Percentiles rank a stretch among this genome's conserved stretches.
Evolutionary conservation across 2,797 vertebrate species (phyloP).

Genomic region (Rhinatrema bivittatum): DNA sequence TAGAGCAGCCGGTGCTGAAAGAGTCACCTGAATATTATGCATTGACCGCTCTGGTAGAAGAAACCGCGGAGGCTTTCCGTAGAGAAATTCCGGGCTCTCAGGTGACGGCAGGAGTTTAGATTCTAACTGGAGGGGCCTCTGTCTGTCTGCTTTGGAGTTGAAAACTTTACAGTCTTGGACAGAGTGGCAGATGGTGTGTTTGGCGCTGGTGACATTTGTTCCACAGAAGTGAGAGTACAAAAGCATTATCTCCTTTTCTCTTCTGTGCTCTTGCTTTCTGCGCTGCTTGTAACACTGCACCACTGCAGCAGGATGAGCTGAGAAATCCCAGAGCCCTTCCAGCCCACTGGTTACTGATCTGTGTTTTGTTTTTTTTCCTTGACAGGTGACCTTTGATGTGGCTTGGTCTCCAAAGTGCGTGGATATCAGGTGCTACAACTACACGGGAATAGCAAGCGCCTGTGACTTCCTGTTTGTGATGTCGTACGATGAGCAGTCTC

Average conservation of each 20-base stretch:
- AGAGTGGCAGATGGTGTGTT: too few relatives aligned
- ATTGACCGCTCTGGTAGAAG: conserved; percentile 79
- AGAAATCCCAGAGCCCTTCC: too few relatives aligned
- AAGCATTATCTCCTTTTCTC: too few relatives aligned
- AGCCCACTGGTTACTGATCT: too few relatives aligned
- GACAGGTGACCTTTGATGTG: conserved; percentile 89
- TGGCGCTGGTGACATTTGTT: too few relatives aligned
- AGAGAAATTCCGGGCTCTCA: conserved; percentile 84
- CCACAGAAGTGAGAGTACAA: too few relatives aligned
- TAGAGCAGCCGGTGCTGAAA: conserved; percentile 75
- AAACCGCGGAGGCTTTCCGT: conserved; percentile 82
- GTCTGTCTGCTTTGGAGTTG: too few relatives aligned
- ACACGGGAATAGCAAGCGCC: conserved; percentile 73
- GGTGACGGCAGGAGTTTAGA: conserved; percentile 55
- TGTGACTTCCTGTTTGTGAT: conserved; percentile 94
- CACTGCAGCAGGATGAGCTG: too few relatives aligned
- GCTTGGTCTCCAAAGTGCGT: conserved; percentile 85
- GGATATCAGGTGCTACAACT: conserved; percentile 86
- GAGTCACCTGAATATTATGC: conserved; percentile 73
- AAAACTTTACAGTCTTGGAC: too few relatives aligned
- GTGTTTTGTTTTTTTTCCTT: conserved; percentile 9
- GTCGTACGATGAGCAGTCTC: conserved; percentile 93
- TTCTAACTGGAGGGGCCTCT: conserved; percentile 1
- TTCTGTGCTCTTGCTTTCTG: too few relatives aligned
- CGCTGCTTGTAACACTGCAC: too few relatives aligned